phyloP scores from a whole-genome alignment of 2,113 vertebrate species.

The Oostethus manadensis region DNA sequence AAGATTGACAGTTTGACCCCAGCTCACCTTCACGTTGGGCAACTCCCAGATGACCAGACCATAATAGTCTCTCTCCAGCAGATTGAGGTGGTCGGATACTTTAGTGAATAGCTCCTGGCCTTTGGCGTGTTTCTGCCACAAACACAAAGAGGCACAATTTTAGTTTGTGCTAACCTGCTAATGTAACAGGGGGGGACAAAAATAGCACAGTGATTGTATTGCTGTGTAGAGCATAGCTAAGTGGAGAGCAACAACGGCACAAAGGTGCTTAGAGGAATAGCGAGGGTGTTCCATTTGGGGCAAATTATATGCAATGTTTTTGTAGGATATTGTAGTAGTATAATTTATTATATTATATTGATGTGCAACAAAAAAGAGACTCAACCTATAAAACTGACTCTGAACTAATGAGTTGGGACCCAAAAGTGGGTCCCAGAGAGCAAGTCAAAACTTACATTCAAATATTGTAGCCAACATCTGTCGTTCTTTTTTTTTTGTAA shows the following conservation, averaged over 20 bases:
- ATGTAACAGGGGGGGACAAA: background rate
- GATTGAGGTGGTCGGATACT: conserved; percentile 94
- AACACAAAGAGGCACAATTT: conserved; percentile 2
- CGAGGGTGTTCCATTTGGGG: no score
- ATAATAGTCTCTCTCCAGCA: conserved; percentile 96
- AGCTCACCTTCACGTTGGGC: conserved; percentile 75
- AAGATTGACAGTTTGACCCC: background rate
- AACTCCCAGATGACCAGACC: conserved; percentile 87
- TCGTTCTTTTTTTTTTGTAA: no score
- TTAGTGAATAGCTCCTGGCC: conserved; percentile 90
- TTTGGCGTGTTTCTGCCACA: conserved; percentile 87
- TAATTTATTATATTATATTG: no score
- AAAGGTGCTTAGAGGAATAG: no score
- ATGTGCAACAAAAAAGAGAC: no score
- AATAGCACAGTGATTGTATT: background rate
- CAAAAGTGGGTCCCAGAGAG: no score
- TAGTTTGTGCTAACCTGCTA: background rate
- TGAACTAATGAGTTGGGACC: no score
- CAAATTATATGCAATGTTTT: no score
- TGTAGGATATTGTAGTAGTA: no score
- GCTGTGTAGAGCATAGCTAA: background rate
- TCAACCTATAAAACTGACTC: no score
- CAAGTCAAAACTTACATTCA: no score
- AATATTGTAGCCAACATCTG: no score
- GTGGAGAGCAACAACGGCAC: background rate